Conservation (phyloP, 2,888 invertebrate genomes). For the Lepidonotus clava region DNA sequence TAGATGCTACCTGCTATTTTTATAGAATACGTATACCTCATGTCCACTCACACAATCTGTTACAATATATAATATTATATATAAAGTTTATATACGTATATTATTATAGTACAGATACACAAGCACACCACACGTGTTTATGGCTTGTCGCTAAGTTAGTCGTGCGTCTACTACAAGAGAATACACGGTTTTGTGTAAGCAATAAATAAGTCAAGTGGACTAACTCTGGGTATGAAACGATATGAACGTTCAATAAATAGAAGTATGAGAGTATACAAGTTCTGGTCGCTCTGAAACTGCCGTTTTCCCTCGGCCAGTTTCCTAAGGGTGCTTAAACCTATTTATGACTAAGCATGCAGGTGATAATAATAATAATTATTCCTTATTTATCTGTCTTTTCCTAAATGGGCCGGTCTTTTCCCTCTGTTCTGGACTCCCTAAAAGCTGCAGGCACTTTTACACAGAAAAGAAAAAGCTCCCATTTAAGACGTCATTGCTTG, state of each 20-base stretch:
- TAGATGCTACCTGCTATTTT: no score
- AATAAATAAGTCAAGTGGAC: slow-evolving; percentile 46
- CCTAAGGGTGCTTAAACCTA: background rate
- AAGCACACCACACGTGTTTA: slow-evolving; percentile 24
- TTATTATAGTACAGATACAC: background rate
- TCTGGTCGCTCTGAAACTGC: background rate
- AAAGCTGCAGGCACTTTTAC: no score
- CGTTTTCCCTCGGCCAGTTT: no score
- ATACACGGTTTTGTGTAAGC: slow-evolving; percentile 23
- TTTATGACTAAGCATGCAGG: background rate
- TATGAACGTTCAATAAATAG: slow-evolving; percentile 41
- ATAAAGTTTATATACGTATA: background rate
- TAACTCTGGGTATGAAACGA: slow-evolving; percentile 10
- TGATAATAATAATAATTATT: background rate
- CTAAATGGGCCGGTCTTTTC: no score
- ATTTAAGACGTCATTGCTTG: no score
- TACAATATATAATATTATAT: background rate
- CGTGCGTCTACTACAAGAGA: slow-evolving; percentile 3
- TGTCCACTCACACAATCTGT: background rate
- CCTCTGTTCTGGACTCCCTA: no score
- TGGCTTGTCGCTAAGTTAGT: background rate
- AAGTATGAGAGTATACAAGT: background rate
- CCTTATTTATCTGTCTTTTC: no score
- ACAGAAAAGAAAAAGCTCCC: no score
- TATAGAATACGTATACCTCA: no score